Evolutionary conservation across 1,140 invertebrate species (phyloP).

Genomic region (Drosophila teissieri): DNA sequence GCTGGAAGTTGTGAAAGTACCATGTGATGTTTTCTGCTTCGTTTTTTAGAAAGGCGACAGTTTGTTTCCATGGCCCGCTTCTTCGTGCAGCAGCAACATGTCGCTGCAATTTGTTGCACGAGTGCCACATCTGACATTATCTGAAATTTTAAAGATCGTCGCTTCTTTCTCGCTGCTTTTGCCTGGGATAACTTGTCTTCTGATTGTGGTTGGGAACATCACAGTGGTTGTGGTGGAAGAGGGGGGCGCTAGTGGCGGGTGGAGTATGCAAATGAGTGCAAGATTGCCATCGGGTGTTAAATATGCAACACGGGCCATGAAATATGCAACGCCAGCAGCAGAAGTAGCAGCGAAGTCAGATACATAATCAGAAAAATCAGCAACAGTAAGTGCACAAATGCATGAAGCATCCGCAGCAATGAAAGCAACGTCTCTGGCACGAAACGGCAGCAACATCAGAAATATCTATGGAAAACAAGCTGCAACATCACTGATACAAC

Average conservation of each 20-base stretch:
- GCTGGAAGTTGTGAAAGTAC: slow-evolving; percentile 56
- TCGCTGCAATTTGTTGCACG: slow-evolving; percentile 45
- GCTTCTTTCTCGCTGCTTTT: not conserved
- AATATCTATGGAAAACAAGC: too few relatives aligned
- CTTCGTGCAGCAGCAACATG: slow-evolving; percentile 24
- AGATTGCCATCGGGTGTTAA: slow-evolving; percentile 43
- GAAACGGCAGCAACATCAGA: not conserved
- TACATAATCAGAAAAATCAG: not conserved
- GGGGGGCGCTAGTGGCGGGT: not conserved
- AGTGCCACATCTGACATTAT: slow-evolving; percentile 55
- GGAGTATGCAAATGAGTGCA: slow-evolving; percentile 56
- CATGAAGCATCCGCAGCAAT: not conserved
- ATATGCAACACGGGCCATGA: slow-evolving; percentile 54
- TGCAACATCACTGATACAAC: too few relatives aligned
- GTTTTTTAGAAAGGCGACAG: slow-evolving; percentile 74
- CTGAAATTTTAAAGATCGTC: slow-evolving; percentile 9
- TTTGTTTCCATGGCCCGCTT: slow-evolving; percentile 26
- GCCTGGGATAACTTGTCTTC: slow-evolving; percentile 4
- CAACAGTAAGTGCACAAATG: not conserved
- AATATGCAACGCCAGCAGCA: slow-evolving; percentile 49
- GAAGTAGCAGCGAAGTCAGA: not conserved
- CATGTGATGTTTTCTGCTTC: slow-evolving; percentile 29
- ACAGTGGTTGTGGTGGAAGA: not conserved
- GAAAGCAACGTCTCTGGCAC: not conserved
- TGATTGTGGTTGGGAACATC: slow-evolving; percentile 13